Conservation (phyloP, 2,113 vertebrate species). For the Gobiocypris rarus region DNA sequence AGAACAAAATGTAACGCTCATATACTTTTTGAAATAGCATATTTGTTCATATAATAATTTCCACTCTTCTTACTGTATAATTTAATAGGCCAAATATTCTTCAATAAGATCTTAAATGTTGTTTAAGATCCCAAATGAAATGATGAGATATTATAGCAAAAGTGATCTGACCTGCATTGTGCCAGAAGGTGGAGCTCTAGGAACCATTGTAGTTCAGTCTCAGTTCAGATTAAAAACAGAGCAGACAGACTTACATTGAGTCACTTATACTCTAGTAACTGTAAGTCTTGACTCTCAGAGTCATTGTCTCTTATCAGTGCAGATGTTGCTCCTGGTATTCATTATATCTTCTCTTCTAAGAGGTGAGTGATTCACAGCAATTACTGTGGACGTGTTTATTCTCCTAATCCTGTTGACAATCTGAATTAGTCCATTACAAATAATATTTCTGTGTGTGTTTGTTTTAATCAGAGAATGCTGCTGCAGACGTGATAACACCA, state of each 20-base stretch:
- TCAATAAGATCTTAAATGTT: too few species aligned
- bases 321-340: neutral
- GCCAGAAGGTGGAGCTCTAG: slow-evolving; percentile 14
- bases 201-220: neutral
- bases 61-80: too few species aligned
- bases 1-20: too few species aligned
- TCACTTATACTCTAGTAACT: neutral
- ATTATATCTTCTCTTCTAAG: neutral
- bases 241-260: neutral
- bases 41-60: too few species aligned
- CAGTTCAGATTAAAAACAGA: neutral
- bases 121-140: too few species aligned
- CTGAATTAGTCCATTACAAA: neutral
- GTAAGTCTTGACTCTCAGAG: neutral
- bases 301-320: neutral
- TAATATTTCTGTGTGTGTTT: neutral
- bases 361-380: neutral
- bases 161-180: too few species aligned
- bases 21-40: too few species aligned
- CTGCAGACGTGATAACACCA: neutral
- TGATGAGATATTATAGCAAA: too few species aligned
- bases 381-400: neutral
- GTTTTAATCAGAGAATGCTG: slow-evolving; percentile 21
- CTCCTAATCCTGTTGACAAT: neutral
- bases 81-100: too few species aligned